These are phyloP conservation scores for Allophyes oxyacanthae DNA, from an alignment of 2,888 invertebrate species.

Conservation along the genomic window DNA sequence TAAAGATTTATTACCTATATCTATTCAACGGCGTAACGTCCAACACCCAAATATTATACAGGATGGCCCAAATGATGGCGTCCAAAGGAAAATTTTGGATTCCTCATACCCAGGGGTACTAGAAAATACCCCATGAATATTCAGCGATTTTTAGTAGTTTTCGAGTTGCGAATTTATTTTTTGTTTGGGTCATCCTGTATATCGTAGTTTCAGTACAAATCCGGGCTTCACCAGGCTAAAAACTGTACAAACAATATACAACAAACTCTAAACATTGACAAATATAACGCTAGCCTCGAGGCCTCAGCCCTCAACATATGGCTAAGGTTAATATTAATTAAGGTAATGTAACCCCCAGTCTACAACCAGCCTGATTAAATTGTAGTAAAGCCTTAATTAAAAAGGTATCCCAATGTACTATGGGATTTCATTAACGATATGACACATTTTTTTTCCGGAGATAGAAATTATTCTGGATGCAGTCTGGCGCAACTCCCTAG, in stretches of 20 bases:
- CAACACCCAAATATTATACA: no score
- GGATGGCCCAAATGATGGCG: no score
- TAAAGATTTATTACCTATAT: no score
- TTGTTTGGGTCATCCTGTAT: no score
- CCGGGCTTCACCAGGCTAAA: neutral
- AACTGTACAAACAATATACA: neutral
- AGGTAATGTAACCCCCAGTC: constrained; percentile 33
- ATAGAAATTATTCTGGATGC: neutral
- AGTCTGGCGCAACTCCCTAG: no score
- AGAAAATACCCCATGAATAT: no score
- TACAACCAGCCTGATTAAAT: constrained; percentile 38
- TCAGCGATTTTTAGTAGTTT: no score
- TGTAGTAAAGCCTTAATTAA: constrained; percentile 38
- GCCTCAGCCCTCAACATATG: neutral
- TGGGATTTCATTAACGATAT: constrained; percentile 25
- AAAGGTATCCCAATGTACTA: constrained; percentile 23
- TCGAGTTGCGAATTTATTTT: no score
- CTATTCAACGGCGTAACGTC: no score
- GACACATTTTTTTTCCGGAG: constrained; percentile 11
- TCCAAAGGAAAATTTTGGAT: no score
- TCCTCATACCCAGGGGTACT: no score
- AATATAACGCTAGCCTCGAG: constrained; percentile 7
- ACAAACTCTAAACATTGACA: neutral
- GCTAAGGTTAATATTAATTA: constrained; percentile 39
- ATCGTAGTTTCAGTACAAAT: no score